phyloP scores from a whole-genome alignment of 2,888 invertebrate species.

The Clivina fossor region DNA sequence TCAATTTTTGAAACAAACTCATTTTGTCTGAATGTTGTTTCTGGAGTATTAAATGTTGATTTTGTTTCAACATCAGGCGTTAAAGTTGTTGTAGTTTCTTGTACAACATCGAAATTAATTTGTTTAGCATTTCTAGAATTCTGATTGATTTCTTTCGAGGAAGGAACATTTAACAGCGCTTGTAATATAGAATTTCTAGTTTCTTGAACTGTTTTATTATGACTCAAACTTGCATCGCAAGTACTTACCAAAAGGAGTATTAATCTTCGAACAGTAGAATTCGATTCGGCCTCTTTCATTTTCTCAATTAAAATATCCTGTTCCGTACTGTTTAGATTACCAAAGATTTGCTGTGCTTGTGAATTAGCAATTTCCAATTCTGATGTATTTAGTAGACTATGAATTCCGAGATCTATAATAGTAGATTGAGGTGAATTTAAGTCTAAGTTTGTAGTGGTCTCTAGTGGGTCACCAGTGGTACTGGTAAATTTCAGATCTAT shows the following conservation, averaged over 20 bases:
- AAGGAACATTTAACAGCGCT: conserved; percentile 67
- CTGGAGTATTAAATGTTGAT: conserved; percentile 42
- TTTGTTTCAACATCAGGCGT: conserved; percentile 47
- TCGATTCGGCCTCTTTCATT: conserved; percentile 79
- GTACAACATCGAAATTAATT: conserved; percentile 44
- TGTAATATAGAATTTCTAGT: conserved; percentile 69
- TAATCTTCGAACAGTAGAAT: conserved; percentile 72
- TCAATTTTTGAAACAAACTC: conserved; percentile 39
- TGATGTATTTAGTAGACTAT: conserved; percentile 52
- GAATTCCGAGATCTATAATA: conserved; percentile 23
- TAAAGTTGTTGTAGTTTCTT: conserved; percentile 44
- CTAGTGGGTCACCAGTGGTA: conserved; percentile 38
- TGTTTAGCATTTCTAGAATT: conserved; percentile 41
- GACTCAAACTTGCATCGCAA: conserved; percentile 69
- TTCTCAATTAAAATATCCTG: conserved; percentile 73
- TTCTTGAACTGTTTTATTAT: conserved; percentile 62
- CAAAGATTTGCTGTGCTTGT: conserved; percentile 75
- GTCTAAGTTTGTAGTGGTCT: conserved; percentile 8
- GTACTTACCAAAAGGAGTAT: conserved; percentile 77
- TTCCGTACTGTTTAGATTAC: conserved; percentile 73
- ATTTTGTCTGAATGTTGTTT: conserved; percentile 43
- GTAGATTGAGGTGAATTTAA: conserved; percentile 11
- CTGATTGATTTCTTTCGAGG: conserved; percentile 52
- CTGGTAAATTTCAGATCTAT: conserved; percentile 21
- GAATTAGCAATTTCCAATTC: conserved; percentile 68